Evolutionary conservation across 2,888 invertebrate genomes (phyloP), one percentile per base, ranked within the genome.

Genomic region (Poecilus cupreus): DNA sequence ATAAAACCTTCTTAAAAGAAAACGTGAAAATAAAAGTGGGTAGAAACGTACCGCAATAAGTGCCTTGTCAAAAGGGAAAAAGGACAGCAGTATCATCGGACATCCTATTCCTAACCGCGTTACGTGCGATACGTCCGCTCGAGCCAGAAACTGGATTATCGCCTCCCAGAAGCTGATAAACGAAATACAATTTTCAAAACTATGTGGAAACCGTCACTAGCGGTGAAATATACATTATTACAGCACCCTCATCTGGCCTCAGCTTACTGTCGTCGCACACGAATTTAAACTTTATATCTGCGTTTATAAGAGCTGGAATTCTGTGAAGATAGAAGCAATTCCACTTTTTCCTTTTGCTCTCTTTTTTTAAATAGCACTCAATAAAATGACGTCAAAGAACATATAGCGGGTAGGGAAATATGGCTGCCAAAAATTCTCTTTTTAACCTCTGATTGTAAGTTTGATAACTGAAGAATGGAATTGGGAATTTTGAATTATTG

Each of bases 301-400:
- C 5, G 32, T 8, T 5, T 32, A 6, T 51, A 75, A 75, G 75
- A 16, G 20, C 13, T 18, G 11, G 13, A 4, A 16, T 75, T 18
- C 16, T 16, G 16, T 13, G 26, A 13, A 20, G 24, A 51, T 2
- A 13, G 16, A 54, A 39, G 24, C 39, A 72, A 20, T 80, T 72
- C 11, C 20, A 20, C 10, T 72, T 24, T 39, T 80, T 22, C 24
- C 37, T 54, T 80, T 80, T 72, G 64, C 64, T 68, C 46, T 24
- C 46, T 13, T 60, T 43, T 70, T 72, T 72, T 72, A 46, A 46
- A 78, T 85, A 85, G 86, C 85, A 84, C 84, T 84, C 87, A 85
- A 87, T 87, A 88, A 81, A 88, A 88, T 86, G 87, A 87, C 87
- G 87, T 87, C 88, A 86, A 83, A 84, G 86, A 88, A 86, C 87